phyloP scores from a whole-genome alignment of 2,113 vertebrate species.

The Neoarius graeffei region DNA sequence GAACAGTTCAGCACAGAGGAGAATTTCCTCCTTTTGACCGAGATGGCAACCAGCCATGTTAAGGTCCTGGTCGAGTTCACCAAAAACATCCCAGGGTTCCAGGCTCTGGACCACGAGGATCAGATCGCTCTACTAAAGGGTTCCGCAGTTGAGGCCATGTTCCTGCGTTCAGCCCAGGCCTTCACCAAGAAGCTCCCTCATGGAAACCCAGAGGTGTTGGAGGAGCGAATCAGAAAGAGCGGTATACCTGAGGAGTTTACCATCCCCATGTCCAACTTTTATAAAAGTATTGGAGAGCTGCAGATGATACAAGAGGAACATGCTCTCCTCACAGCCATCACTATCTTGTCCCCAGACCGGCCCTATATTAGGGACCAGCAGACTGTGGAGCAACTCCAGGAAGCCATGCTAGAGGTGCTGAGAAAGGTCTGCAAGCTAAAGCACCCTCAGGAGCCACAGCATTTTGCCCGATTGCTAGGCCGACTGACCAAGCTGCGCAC shows the following conservation, averaged over 20 bases:
- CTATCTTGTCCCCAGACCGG: conserved; percentile 93
- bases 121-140: conserved; percentile 97
- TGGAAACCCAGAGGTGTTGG: conserved; percentile 83
- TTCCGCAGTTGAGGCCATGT: conserved; percentile 98
- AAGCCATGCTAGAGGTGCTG: conserved; percentile 85
- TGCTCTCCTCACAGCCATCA: conserved; percentile 89
- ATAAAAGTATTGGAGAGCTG: conserved; percentile 90
- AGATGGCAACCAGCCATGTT: conserved; percentile 96
- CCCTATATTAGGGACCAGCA: conserved; percentile 89
- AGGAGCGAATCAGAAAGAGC: conserved; percentile 92
- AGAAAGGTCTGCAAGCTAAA: conserved; percentile 87
- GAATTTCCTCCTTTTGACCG: conserved; percentile 94
- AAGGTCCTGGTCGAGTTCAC: conserved; percentile 98
- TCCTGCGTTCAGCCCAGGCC: conserved; percentile 93
- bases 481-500: conserved; percentile 92
- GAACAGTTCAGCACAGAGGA: conserved; percentile 91
- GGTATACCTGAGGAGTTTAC: conserved; percentile 95
- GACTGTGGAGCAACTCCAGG: conserved; percentile 91
- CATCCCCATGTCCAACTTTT: conserved; percentile 95
- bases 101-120: conserved; percentile 92
- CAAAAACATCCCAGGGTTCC: conserved; percentile 96
- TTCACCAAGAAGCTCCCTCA: conserved; percentile 88
- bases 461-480: conserved; percentile 93
- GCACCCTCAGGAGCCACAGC: conserved; percentile 87
- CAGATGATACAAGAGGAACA: conserved; percentile 94